Conservation (phyloP, 2,797 vertebrate genomes). For the Pogonophryne albipinna region DNA sequence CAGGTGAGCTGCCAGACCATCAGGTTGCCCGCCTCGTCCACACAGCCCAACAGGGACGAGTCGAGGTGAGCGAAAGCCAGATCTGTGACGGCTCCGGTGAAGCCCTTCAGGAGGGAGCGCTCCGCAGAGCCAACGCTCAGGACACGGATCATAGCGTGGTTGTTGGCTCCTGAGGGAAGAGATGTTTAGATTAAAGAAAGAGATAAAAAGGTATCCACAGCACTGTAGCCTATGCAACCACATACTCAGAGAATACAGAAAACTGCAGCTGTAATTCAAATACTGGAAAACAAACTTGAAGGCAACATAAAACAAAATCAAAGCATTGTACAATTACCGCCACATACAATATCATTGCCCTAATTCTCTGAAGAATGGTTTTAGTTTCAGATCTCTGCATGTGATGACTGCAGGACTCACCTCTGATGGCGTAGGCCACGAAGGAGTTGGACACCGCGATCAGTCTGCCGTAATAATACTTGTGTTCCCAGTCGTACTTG, state of each 20-base stretch:
- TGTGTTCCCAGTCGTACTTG: constrained; percentile 99
- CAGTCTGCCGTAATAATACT: constrained; percentile 97
- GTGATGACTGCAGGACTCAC: constrained; percentile 69
- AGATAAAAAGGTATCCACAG: neutral
- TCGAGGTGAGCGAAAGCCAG: constrained; percentile 98
- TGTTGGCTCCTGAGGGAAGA: constrained; percentile 89
- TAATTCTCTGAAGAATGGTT: neutral
- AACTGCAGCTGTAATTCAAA: neutral
- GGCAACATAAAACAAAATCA: neutral
- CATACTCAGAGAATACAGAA: neutral
- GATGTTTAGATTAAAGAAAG: neutral
- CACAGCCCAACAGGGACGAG: constrained; percentile 94
- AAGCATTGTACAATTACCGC: too few relatives aligned
- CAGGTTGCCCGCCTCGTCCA: constrained; percentile 97
- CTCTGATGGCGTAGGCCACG: constrained; percentile 96
- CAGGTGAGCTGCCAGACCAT: constrained; percentile 96
- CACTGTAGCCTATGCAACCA: neutral
- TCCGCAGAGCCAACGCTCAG: constrained; percentile 91
- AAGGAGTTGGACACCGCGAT: constrained; percentile 98
- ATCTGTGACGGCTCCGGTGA: constrained; percentile 94
- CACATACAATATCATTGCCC: neutral
- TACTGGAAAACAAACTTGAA: too few relatives aligned
- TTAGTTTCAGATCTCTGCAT: neutral
- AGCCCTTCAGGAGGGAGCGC: constrained; percentile 95
- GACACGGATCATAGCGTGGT: constrained; percentile 95